Percentiles rank a stretch among this genome's conserved stretches.
Conservation (phyloP, 2,113 vertebrate genomes). For the Rhipidura dahli region DNA sequence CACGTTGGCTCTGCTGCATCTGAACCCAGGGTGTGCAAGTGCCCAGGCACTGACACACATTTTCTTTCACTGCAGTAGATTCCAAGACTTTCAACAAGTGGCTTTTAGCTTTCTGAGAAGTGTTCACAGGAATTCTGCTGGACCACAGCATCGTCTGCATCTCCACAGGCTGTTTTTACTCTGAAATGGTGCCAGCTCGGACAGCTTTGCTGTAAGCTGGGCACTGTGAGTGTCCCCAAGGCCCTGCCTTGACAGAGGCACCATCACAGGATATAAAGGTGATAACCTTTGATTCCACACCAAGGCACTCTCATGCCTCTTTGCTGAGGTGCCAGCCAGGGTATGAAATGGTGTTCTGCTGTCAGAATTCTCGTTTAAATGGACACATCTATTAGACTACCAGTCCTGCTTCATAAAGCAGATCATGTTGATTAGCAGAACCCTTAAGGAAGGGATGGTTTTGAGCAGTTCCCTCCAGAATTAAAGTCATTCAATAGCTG, state of each 20-base stretch:
- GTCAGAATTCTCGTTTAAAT: not conserved
- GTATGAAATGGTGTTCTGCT: not conserved
- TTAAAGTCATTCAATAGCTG: not conserved
- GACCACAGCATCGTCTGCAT: not conserved
- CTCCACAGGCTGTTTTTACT: not conserved
- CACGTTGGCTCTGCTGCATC: rapidly evolving
- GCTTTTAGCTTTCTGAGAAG: not conserved
- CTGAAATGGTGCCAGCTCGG: not conserved
- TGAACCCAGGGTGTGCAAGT: not conserved
- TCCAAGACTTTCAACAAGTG: not conserved
- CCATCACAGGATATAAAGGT: not conserved
- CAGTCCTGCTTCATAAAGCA: not conserved
- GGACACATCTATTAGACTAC: not conserved
- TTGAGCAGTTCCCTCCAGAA: not conserved
- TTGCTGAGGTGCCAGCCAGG: not conserved
- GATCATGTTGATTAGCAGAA: conserved; percentile 15
- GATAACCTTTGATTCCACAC: not conserved
- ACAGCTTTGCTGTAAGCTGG: not conserved
- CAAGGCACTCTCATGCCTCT: not conserved
- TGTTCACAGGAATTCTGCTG: not conserved
- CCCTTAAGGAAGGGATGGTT: not conserved
- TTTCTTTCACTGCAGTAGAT: not conserved
- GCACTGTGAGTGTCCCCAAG: rapidly evolving
- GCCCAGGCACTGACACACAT: not conserved
- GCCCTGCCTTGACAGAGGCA: not conserved